Conservation (phyloP, 1,140 invertebrate species). For the Drosophila ambigua region DNA sequence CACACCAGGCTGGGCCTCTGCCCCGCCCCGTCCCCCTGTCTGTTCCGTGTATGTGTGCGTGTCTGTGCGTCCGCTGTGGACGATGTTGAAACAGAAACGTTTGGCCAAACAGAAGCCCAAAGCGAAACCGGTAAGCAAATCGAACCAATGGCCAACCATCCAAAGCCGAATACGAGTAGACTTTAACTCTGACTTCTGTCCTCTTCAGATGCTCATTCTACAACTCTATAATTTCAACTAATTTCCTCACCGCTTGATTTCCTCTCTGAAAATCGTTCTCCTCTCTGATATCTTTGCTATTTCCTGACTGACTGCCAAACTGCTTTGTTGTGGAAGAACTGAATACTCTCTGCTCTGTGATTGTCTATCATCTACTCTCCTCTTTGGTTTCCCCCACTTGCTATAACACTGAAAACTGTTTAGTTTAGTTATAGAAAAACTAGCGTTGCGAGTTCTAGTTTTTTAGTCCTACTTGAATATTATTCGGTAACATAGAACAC, state of each 20-base stretch:
- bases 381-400: constrained; percentile 36
- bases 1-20: constrained; percentile 26
- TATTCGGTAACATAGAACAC: too few relatives aligned
- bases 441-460: constrained; percentile 36
- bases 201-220: not conserved
- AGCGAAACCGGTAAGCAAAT: constrained; percentile 83
- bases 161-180: not conserved
- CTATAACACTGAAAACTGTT: constrained; percentile 40
- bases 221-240: not conserved
- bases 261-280: too few relatives aligned
- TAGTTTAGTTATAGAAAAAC: constrained; percentile 43
- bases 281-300: constrained; percentile 33
- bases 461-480: constrained; percentile 16
- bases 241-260: too few relatives aligned
- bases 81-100: constrained; percentile 83
- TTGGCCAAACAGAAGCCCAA: constrained; percentile 83
- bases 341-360: constrained; percentile 32
- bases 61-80: constrained; percentile 74
- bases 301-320: constrained; percentile 81
- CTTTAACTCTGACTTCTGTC: constrained; percentile 3
- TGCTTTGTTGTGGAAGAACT: constrained; percentile 68
- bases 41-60: constrained; percentile 69
- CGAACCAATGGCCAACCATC: constrained; percentile 4
- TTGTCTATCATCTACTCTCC: constrained; percentile 26
- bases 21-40: constrained; percentile 12